Evolutionary conservation across 1,140 invertebrate genomes (phyloP), one percentile per base, ranked within the genome.

Genomic region (Cydia splendana): DNA sequence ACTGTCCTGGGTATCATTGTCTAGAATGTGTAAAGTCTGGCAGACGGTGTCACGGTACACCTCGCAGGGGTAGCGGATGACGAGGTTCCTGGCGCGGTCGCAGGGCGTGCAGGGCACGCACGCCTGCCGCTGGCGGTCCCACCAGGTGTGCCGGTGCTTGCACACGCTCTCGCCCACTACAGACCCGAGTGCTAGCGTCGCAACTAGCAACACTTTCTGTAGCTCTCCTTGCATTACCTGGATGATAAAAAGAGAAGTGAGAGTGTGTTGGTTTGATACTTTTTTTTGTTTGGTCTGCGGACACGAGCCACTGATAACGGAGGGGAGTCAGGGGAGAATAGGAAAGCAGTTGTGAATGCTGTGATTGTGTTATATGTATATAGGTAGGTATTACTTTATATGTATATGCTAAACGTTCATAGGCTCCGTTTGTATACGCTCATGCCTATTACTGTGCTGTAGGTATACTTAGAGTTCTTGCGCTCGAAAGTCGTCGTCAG

Each of bases 21-120:
- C 89, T 67, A 96, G 90, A 71, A 95, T 94, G 20, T 93, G 94
- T 3, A 96, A 86, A 2, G 95, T 94, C 4, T 94, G 95, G 91
- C 95, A 96, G 65, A 95, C 88, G 0, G 95, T 95, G 87, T 96
- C 95, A 38, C 94, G 88, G 87, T 96, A 94, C 7, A 95, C 85
- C 45, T 95, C 94, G 85, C 96, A 96, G 48, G 95, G 95, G 75
- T 93, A 93, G 28, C 95, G 80, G 6, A 96, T 95, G n/a, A 95
- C 94, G 51, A 93, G 87, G 69, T 83, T 87, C 42, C 90, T 88
- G 15, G 87, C 86, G 3, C 93, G 91, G 79, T 95, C 94, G 87
- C 96, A 96, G 82, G 91, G 91, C 9, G 95, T 95, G 90, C 96
- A 96, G 51, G 95, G 93, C 77, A 94, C 86, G 87, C 96, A 96